Evolutionary conservation across 2,113 vertebrate genomes (phyloP).

Genomic region (Rhinoptilus africanus): DNA sequence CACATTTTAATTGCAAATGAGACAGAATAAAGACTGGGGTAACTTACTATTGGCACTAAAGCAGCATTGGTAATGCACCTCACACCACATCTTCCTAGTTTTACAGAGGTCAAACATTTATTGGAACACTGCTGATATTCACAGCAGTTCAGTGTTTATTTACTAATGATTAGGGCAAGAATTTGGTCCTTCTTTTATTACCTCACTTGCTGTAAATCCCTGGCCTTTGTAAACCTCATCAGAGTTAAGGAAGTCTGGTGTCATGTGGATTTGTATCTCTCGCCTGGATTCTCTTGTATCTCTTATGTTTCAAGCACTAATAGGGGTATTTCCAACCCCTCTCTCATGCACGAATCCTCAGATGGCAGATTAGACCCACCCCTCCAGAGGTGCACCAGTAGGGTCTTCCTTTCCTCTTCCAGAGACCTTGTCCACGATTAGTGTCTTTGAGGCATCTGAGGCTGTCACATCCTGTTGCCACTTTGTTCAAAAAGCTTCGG

Average conservation of each 20-base stretch:
- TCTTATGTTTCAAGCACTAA: rapidly evolving
- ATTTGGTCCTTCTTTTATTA: neutral
- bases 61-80: neutral
- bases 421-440: neutral
- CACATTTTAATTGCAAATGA: neutral
- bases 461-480: neutral
- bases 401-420: neutral
- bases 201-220: neutral
- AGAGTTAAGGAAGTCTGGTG: neutral
- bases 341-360: neutral
- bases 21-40: neutral
- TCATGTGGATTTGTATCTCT: neutral
- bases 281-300: neutral
- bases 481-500: neutral
- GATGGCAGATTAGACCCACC: neutral
- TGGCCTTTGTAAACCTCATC: neutral
- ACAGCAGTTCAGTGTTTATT: neutral
- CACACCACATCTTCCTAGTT: neutral
- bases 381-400: neutral
- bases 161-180: neutral
- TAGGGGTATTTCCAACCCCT: neutral
- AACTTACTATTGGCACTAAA: neutral
- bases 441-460: neutral
- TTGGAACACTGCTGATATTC: neutral
- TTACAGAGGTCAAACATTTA: neutral